Base-by-base conservation (phyloP, 2,888 invertebrate genomes). In the Miltochrista miniata region DNA sequence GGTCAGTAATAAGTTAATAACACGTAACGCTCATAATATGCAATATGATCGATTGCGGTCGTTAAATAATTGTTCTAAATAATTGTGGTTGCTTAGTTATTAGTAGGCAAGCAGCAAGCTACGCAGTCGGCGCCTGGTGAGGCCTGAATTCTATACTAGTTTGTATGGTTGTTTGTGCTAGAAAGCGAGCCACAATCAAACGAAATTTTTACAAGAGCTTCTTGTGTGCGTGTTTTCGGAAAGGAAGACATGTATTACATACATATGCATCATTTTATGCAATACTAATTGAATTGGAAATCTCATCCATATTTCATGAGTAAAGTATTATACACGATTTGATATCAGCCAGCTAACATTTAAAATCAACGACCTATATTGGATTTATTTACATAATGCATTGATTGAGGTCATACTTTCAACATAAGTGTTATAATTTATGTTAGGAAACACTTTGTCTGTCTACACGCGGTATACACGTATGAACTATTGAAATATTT, bases 161-260 rank as follows among this genome's bases (percentile, higher is more conserved):
- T 47, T 48, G 48, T 49, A 57, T 47, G 45, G 34, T 35, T 39
- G 14, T 38, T 24, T 38, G 51, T 30, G 15, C 29, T 45, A 43
- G 47, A 40, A 38, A 55, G 37, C 42, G 14, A 35, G 34, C 14
- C 34, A 40, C 30, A 30, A 43, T 42, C 41, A 49, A 11, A 15
- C 7, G n/a, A n/a, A n/a, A n/a, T n/a, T n/a, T n/a, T n/a, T n/a
- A n/a, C n/a, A n/a, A n/a, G n/a, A n/a, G n/a, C n/a, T n/a, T n/a
- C n/a, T n/a, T n/a, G n/a, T n/a, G n/a, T 39, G 14, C 31, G n/a
- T 33, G 15, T 15, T 42, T 41, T 31, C 41, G 15, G 31, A 42
- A 14, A 31, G 15, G 11, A 40, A 40, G 14, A 10, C 40, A 7
- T 2, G 30, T 14, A 40, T 40, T n/a, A n/a, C n/a, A n/a, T n/a